phyloP scores from a whole-genome alignment of 2,888 invertebrate species.

The Venustoraphidia nigricollis region DNA sequence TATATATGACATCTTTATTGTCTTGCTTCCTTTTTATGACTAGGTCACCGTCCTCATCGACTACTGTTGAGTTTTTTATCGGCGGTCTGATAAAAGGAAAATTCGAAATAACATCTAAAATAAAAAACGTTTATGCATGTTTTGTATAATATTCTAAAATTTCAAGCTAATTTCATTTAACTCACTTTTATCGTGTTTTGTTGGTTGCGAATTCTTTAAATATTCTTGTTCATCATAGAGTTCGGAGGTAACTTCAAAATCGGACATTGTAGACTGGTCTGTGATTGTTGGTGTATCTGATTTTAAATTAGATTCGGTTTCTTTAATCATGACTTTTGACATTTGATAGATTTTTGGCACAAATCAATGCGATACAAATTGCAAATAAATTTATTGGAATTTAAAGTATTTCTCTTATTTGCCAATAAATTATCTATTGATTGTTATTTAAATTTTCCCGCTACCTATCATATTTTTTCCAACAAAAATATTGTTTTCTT shows the following conservation, averaged over 20 bases:
- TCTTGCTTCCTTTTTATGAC: conserved; percentile 32
- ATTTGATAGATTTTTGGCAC: too few relatives aligned
- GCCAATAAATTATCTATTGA: too few relatives aligned
- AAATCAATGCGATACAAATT: too few relatives aligned
- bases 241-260: conserved; percentile 49
- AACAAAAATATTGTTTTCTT: too few relatives aligned
- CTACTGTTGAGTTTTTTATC: conserved; percentile 19
- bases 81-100: conserved; percentile 47
- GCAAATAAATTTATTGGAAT: too few relatives aligned
- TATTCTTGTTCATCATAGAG: conserved; percentile 56
- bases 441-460: too few relatives aligned
- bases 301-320: too few relatives aligned
- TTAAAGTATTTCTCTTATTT: too few relatives aligned
- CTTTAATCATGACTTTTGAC: too few relatives aligned
- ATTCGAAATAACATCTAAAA: conserved; percentile 53
- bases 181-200: conserved; percentile 24
- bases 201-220: conserved; percentile 28
- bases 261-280: conserved; percentile 1
- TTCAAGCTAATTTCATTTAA: conserved; percentile 5
- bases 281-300: too few relatives aligned
- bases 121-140: conserved; percentile 2
- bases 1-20: conserved; percentile 38
- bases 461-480: too few relatives aligned
- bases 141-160: conserved; percentile 7
- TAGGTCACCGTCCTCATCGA: conserved; percentile 59